Base-by-base conservation (phyloP, 1,140 invertebrate genomes). In the Drosophila tristis region DNA sequence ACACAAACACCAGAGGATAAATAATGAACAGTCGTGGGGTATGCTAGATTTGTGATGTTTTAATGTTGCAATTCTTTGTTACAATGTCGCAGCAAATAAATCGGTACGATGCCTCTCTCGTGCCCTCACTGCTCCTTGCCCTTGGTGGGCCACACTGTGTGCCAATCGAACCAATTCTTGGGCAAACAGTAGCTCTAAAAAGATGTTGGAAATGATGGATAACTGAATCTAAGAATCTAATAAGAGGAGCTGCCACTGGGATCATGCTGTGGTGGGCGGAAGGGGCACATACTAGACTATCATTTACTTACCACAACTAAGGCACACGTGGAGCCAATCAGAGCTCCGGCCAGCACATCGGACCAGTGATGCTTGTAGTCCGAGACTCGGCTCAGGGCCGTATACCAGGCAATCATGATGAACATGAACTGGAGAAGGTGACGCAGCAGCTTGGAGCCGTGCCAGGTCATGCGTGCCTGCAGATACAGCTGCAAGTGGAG, bases 351-450 rank as follows among this genome's bases (percentile, higher is more conserved):
- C 5, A 95, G 91, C 15, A 95, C 95, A 92, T 95, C 95, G 72
- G 85, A 90, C 91, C 97, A 98, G 90, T 99, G 98, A 93, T 99
- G 98, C 93, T 99, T 99, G 93, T 99, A 98, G 93, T 99, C 96
- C 1, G 97, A 97, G 20, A 99, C 95, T 25, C 98, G 94, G 4
- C 97, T 96, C 93, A 98, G 94, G 2, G 96, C 96, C 2, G 96
- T 97, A 86, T 94, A 96, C 94, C 96, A 96, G 13, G 97, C 95
- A 87, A 97, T 93, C 87, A 95, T 93, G 42, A 98, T 92, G 31
- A 95, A 94, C 2, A 95, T 45, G 80, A 96, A 95, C 92, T 97
- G 97, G 9, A 97, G 89, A 9, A 95, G 93, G 79, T 97, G 96
- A 60, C 94, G 95, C 5, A 97, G 87, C 31, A 98, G 92, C 85